A percentile compares a stretch with the other conserved stretches of the same genome.
Conservation (phyloP, 2,888 invertebrate species). For the Trissolcus japonicus region DNA sequence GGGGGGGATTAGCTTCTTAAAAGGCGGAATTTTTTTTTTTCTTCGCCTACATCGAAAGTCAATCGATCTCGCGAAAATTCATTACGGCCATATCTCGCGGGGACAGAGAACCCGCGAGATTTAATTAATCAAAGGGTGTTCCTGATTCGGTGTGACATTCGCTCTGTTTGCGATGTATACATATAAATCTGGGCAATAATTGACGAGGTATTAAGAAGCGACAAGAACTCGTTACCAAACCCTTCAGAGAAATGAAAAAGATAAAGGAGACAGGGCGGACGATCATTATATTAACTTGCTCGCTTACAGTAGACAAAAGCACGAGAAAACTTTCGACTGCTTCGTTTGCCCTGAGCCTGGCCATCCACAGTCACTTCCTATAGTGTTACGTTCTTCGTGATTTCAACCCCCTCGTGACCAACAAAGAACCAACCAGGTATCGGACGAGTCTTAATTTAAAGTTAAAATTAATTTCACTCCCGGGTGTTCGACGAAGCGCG, state of each 20-base stretch:
- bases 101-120: background rate
- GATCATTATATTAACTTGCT: conserved; percentile 60
- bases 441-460: conserved; percentile 76
- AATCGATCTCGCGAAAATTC: conserved; percentile 48
- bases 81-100: conserved; percentile 16
- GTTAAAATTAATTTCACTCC: conserved; percentile 75
- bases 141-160: conserved; percentile 21
- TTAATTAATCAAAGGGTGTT: conserved; percentile 27
- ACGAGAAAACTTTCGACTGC: conserved; percentile 68
- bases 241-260: conserved; percentile 35
- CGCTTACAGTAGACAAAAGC: conserved; percentile 73
- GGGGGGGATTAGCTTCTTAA: conserved; percentile 63
- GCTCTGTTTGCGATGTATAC: conserved; percentile 2
- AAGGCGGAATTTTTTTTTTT: conserved; percentile 10
- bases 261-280: conserved; percentile 48
- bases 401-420: conserved; percentile 62
- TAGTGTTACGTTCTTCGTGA: conserved; percentile 56
- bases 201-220: conserved; percentile 39
- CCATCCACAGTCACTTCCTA: conserved; percentile 57
- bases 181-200: conserved; percentile 39
- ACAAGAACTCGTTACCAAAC: conserved; percentile 50
- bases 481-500: conserved; percentile 55
- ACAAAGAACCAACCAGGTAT: conserved; percentile 74
- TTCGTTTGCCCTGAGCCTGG: conserved; percentile 53
- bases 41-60: conserved; percentile 38